A percentile compares a stretch with the other conserved stretches of the same genome.
phyloP scores from a whole-genome alignment of 2,113 vertebrate genomes.

The Alligator sinensis region DNA sequence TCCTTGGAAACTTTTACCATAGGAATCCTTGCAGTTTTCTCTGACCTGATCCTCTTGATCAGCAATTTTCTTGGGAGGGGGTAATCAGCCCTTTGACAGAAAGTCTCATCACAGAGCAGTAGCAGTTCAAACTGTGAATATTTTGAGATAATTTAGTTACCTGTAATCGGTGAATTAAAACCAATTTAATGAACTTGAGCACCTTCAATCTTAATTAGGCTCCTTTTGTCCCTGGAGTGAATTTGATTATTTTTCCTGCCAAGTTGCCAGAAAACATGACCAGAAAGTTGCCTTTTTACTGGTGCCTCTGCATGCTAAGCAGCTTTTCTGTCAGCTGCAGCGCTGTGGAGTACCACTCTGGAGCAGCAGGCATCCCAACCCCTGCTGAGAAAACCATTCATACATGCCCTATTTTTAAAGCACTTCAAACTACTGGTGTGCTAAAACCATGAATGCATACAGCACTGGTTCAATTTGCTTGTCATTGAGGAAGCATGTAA shows the following conservation, averaged over 20 bases:
- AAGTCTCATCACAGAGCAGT: neutral
- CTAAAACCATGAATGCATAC: neutral
- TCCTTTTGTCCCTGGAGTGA: neutral
- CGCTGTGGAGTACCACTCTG: neutral
- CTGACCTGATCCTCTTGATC: accelerated
- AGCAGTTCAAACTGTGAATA: neutral
- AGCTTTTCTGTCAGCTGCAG: conserved; percentile 4
- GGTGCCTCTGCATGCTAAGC: neutral
- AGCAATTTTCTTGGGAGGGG: neutral
- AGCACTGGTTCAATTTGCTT: neutral
- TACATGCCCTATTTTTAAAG: neutral
- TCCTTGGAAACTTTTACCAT: neutral
- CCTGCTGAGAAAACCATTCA: accelerated
- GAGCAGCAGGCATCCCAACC: neutral
- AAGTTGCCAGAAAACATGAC: neutral
- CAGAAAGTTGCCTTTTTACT: neutral
- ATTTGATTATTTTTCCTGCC: conserved; percentile 3
- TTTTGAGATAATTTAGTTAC: conserved; percentile 13
- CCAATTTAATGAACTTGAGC: conserved; percentile 47
- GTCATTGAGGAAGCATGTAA: too few relatives aligned
- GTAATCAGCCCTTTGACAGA: neutral
- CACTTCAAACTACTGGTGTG: neutral
- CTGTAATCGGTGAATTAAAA: conserved; percentile 11
- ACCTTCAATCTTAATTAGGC: conserved; percentile 13
- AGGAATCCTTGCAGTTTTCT: neutral